phyloP scores from a whole-genome alignment of 2,888 invertebrate genomes.

The Rhabditoides inermis region DNA sequence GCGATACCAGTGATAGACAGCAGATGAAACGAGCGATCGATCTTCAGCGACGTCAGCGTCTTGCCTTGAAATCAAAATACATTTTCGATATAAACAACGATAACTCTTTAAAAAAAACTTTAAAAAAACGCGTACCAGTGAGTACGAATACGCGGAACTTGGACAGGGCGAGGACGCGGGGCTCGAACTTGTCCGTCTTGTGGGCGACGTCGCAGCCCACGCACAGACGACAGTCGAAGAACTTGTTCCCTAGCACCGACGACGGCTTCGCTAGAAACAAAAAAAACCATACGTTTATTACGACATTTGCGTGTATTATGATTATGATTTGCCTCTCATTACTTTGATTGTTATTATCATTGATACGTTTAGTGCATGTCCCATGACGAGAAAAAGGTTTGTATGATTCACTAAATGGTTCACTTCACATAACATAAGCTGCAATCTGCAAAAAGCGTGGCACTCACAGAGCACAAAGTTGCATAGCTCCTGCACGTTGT shows the following conservation, averaged over 20 bases:
- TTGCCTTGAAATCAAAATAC: slow-evolving; percentile 44
- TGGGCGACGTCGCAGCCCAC: slow-evolving; percentile 22
- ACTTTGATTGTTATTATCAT: neutral
- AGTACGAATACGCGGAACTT: too few species aligned
- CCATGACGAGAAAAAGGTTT: neutral
- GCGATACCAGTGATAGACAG: slow-evolving; percentile 33
- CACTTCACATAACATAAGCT: neutral
- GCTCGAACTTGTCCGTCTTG: slow-evolving; percentile 37
- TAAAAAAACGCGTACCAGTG: too few species aligned
- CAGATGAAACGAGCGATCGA: slow-evolving; percentile 45
- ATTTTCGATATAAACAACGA: neutral
- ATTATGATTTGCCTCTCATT: neutral
- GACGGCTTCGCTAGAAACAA: slow-evolving; percentile 39
- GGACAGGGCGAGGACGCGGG: slow-evolving; percentile 39
- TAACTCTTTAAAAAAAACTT: neutral
- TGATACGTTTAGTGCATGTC: neutral
- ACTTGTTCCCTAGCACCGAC: slow-evolving; percentile 45
- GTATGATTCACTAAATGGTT: neutral
- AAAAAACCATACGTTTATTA: neutral
- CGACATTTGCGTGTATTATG: neutral
- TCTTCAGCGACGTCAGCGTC: slow-evolving; percentile 34
- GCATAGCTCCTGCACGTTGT: slow-evolving; percentile 39
- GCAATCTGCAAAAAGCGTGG: slow-evolving; percentile 1
- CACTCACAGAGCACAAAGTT: slow-evolving; percentile 41
- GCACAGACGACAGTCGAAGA: slow-evolving; percentile 44